These are phyloP conservation scores for Amphipoea oculea DNA, from an alignment of 2,888 invertebrate genomes.

Conservation along the genomic window DNA sequence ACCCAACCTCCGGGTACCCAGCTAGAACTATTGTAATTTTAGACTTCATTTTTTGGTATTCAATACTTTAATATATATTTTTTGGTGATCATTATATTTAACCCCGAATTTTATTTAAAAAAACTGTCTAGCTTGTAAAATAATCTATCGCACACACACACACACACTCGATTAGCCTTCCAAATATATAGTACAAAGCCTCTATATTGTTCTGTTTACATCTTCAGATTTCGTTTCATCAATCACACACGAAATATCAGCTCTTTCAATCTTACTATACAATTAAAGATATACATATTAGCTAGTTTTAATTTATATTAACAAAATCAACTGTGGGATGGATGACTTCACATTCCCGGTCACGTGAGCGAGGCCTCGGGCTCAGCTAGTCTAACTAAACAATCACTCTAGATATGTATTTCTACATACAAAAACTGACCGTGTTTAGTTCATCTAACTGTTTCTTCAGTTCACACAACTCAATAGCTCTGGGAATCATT, in stretches of 20 bases:
- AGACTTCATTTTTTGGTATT: too few species aligned
- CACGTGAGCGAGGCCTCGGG: neutral
- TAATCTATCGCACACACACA: neutral
- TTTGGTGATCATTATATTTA: too few species aligned
- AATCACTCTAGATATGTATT: neutral
- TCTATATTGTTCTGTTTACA: neutral
- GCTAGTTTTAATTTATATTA: neutral
- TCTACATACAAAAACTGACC: neutral
- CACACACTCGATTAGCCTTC: neutral
- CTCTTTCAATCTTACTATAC: neutral
- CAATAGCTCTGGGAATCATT: neutral
- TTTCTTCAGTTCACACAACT: constrained; percentile 1
- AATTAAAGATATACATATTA: neutral
- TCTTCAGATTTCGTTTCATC: neutral
- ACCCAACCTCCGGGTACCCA: too few species aligned
- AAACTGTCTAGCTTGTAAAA: too few species aligned
- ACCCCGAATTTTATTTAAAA: too few species aligned
- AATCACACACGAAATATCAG: neutral
- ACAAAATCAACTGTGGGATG: neutral
- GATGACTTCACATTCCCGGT: neutral
- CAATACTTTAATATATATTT: too few species aligned
- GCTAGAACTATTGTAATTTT: too few species aligned
- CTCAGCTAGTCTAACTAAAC: neutral
- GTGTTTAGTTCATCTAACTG: constrained; percentile 14
- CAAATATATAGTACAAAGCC: neutral